Percentiles rank a stretch among this genome's conserved stretches.
These are phyloP conservation scores for Prionchulus punctatus DNA, from an alignment of 2,888 invertebrate genomes.

Conservation along the genomic window DNA sequence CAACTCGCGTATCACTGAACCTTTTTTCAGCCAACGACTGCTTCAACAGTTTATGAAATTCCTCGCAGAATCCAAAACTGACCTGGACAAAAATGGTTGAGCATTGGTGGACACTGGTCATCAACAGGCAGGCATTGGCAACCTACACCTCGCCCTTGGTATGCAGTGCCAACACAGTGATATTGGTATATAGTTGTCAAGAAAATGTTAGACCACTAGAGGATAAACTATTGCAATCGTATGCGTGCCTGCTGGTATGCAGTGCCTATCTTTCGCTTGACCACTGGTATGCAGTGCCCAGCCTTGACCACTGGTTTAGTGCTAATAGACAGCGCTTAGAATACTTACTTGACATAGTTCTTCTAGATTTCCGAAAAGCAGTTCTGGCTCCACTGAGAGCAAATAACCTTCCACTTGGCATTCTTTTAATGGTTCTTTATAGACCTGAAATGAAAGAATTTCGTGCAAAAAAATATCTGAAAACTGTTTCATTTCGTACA, in stretches of 20 bases:
- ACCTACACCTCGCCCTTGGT: too few relatives aligned
- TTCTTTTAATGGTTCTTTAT: conserved; percentile 48
- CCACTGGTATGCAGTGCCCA: too few relatives aligned
- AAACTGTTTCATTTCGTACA: conserved; percentile 36
- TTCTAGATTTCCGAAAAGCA: conserved; percentile 47
- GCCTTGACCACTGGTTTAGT: too few relatives aligned
- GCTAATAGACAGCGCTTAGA: too few relatives aligned
- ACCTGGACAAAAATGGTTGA: conserved; percentile 31
- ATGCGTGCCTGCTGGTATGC: too few relatives aligned
- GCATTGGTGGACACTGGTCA: not conserved
- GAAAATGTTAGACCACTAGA: too few relatives aligned
- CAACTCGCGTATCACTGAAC: not conserved
- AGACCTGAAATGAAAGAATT: conserved; percentile 38
- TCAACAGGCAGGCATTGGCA: too few relatives aligned
- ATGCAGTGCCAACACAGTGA: too few relatives aligned
- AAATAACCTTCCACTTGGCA: conserved; percentile 48
- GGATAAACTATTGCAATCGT: too few relatives aligned
- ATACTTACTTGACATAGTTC: conserved; percentile 44
- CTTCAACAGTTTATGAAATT: conserved; percentile 41
- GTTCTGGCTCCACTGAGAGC: conserved; percentile 47
- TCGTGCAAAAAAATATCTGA: not conserved
- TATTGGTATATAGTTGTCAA: too few relatives aligned
- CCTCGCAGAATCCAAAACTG: conserved; percentile 45
- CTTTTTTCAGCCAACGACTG: conserved; percentile 34
- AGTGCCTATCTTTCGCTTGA: too few relatives aligned